A percentile compares a stretch with the other conserved stretches of the same genome.
phyloP scores from a whole-genome alignment of 2,113 vertebrate genomes.

The Vulpes ferrilata region DNA sequence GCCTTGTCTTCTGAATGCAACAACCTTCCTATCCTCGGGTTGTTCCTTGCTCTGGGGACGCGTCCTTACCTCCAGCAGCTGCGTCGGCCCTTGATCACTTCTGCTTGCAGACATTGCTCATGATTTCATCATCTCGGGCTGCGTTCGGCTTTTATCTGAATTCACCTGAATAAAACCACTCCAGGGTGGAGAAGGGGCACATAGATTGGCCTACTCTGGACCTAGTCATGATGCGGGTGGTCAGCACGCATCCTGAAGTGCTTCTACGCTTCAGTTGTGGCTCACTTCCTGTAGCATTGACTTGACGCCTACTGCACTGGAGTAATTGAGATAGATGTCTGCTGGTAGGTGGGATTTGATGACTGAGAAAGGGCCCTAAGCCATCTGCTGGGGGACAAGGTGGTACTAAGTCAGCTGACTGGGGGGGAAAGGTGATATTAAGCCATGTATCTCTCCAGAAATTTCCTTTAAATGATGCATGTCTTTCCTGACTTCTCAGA shows the following conservation, averaged over 20 bases:
- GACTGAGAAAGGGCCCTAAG: neutral
- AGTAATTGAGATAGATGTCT: slow-evolving; percentile 41
- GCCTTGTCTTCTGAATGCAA: neutral
- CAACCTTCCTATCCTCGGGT: neutral
- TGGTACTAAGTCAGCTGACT: neutral
- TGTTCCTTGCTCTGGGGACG: neutral
- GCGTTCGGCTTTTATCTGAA: neutral
- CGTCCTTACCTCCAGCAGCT: neutral
- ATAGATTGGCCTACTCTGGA: neutral
- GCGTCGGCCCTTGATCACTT: neutral
- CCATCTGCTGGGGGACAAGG: neutral
- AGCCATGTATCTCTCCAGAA: neutral
- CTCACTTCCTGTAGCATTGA: neutral
- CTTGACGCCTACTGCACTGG: neutral
- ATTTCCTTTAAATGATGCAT: neutral
- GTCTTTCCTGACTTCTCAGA: neutral
- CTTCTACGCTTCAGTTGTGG: neutral
- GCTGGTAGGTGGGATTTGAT: neutral
- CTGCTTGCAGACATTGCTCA: neutral
- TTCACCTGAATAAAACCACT: neutral
- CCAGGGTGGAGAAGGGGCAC: neutral
- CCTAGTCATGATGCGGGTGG: neutral
- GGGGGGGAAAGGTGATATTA: neutral
- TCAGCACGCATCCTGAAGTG: neutral
- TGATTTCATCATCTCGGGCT: neutral